Evolutionary conservation across 2,888 invertebrate species (phyloP), one percentile per base, ranked within the genome.

Genomic region (Pseudococcus viburni): DNA sequence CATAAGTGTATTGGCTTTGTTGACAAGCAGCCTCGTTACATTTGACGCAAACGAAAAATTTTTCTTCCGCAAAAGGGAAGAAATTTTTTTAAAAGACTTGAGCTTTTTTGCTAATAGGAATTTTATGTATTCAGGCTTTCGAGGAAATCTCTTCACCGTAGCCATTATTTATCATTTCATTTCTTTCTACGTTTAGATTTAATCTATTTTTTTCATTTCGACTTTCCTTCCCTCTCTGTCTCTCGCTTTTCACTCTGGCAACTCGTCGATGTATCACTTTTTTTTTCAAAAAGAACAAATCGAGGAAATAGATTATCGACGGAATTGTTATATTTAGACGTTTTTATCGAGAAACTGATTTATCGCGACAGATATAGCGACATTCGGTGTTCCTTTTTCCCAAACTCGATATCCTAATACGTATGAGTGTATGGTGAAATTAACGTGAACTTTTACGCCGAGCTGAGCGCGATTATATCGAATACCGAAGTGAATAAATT

Each of bases 1-100:
- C 17, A 51, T 86, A 86, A 86, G 86, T 86, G 86, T 86, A 86
- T 86, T 86, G 86, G 86, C 64, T 86, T 86, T 86, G 86, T 86
- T 86, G 86, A 86, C 86, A 73, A 86, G 73, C 64, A 17, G 86
- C 68, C 68, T 86, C 86, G 86, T 86, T 64, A 86, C 86, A 86
- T 86, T 86, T 86, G 86, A 86, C 77, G 77, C 77, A 64, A 73
- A 42, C 46, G 48, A 46, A 86, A 86, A 86, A 86, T 19, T 46
- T 22, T 59, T 3, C 26, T 19, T 85, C 33, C 59, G 39, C 59
- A 85, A 55, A 85, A 85, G 64, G 17, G 84, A 48, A 55, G 64
- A 33, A 33, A 33, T 33, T 39, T 85, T 85, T 73, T 68, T 64
- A 64, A 86, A 86, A 86, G 86, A 86, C 46, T 86, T 73, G 12